phyloP scores from a whole-genome alignment of 2,113 vertebrate species.

The Stegastes partitus region DNA sequence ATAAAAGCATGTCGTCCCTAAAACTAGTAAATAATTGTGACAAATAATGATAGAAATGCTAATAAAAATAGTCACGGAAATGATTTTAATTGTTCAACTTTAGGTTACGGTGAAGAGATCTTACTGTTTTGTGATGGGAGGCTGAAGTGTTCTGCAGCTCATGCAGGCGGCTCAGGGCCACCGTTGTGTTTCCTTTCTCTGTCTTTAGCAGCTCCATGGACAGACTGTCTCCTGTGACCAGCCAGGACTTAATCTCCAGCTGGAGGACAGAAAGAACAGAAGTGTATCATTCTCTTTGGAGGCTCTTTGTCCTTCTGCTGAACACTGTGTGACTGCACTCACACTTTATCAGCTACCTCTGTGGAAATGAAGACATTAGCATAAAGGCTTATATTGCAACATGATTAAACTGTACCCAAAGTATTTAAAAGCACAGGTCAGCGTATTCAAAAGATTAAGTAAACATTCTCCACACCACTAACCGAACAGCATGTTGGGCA shows the following conservation, averaged over 20 bases:
- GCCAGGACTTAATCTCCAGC: slow-evolving; percentile 97
- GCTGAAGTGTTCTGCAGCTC: slow-evolving; percentile 89
- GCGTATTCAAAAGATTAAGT: background rate
- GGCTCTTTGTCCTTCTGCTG: background rate
- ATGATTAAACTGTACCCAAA: background rate
- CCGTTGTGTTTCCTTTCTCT: slow-evolving; percentile 92
- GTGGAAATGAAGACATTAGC: background rate
- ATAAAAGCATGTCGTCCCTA: too few species aligned
- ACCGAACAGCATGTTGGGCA: background rate
- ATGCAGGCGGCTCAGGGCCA: slow-evolving; percentile 84
- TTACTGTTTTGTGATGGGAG: slow-evolving; percentile 91
- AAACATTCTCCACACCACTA: background rate
- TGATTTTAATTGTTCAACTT: too few species aligned
- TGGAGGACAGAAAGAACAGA: slow-evolving; percentile 62
- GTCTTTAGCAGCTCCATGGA: slow-evolving; percentile 93
- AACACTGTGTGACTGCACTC: background rate
- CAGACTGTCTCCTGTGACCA: slow-evolving; percentile 95
- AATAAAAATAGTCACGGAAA: too few species aligned
- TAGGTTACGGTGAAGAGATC: background rate
- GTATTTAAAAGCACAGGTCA: background rate
- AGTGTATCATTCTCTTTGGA: background rate
- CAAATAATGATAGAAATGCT: too few species aligned
- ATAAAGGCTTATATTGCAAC: slow-evolving; percentile 1
- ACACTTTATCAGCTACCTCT: background rate
- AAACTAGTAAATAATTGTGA: too few species aligned